Evolutionary conservation across 53 echinoderm and acorn worm species (phyloP), one percentile per base, ranked within the genome.

Genomic region (Temnopleurus reevesii): DNA sequence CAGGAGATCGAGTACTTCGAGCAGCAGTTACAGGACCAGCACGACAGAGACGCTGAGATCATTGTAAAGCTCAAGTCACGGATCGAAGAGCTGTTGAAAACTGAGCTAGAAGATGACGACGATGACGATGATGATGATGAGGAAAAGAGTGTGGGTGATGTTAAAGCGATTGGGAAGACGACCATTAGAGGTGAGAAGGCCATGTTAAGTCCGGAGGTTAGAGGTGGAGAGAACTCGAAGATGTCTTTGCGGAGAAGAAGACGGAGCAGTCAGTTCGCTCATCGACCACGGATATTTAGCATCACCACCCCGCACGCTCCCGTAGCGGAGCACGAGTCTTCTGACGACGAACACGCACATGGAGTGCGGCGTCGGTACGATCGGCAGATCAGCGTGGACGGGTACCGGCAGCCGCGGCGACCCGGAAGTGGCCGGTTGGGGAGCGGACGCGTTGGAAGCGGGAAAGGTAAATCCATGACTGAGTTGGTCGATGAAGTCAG

Each of bases 1-100:
- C 86, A 96, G 59, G 96, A 96, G 44, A 92, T 96, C 31, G 82
- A 66, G 28, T 96, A 96, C 90, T 96, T 96, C 45, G 94, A 96
- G 66, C 84, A 96, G 59, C 96, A 96, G 60, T 88, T 96, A 21
- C 92, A 96, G 47, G 94, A 94, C 33, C 91, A 94, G 30, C 92
- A 91, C 84, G 91, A 91, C 26, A 89, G 84, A 45, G 92, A 96
- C 65, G 25, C 58, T 31, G 83, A 83, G 9, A 88, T 89, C 27
- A 94, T 94, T 49, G 21, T 49, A 18, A 86, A 89, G 35, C 83
- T 96, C 13, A 91, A 92, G 84, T 79, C 76, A 4, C 91, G 92
- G 27, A 86, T 96, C 31, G 86, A 91, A 19, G 65, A 91, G 13
- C 87, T 96, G 43, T 88, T 93, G 0, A 90, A 86, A 23, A 47